Base-by-base conservation (phyloP, 2,113 vertebrate species). In the Nycticorax nycticorax region DNA sequence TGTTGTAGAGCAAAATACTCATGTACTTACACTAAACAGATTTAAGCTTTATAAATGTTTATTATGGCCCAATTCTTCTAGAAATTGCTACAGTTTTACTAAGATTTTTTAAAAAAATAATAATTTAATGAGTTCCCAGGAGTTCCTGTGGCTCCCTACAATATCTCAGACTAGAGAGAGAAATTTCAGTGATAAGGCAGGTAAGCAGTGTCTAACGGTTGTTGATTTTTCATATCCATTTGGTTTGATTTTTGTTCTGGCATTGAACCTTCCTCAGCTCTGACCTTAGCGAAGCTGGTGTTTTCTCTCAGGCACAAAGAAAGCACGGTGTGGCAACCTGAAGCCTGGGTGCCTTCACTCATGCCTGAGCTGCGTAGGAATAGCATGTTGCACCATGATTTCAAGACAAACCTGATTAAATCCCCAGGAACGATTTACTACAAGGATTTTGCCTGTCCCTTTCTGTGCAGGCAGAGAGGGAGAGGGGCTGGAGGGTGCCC, bases 331-430 rank as follows among this genome's bases (percentile, higher is more conserved):
- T 6, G 10, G 69, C 14, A 55, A 28, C 59, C 73, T 21, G 67
- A 91, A 69, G 59, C 20, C 47, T 4, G 39, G 30, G n/a, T 20
- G 73, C 28, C 64, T 92, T 81, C 68, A 18, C 32, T 24, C 24
- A 8, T 43, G 39, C 62, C 73, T 11, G 56, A 76, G 3, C 53
- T 3, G 8, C 0, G 0, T 2, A 1, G 1, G 1, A 27, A 7
- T 0, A 60, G 19, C 56, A 3, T 4, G 1, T 57, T 10, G 14
- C 50, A 6, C 53, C 41, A 3, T 1, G 24, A 23, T 27, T 68
- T 85, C 88, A 10, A 48, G 78, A 12, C 73, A 91, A 95, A 95
- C 96, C 16, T 63, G 93, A 84, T 96, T 91, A 97, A 82, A 97
- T 96, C 73, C 88, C 84, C 56, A 14, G 60, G 93, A 50, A 80